Evolutionary conservation across 2,113 vertebrate genomes (phyloP), one percentile per base, ranked within the genome.

Genomic region (Calidris pygmaea): DNA sequence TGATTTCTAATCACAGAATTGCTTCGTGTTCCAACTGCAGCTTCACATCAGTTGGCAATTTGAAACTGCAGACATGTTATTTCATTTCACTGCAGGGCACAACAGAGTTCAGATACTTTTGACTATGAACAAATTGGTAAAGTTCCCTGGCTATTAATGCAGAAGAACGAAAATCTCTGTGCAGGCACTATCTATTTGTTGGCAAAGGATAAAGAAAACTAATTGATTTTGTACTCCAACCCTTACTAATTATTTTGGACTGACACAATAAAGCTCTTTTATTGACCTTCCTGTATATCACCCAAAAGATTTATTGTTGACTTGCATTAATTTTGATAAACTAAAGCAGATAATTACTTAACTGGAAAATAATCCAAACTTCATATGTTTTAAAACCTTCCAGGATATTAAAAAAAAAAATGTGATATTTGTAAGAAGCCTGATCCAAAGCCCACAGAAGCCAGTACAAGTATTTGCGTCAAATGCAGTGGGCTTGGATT

Each of bases 51-150:
- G 63, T 20, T 66, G 75, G 83, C 75, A 83, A 83, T 87, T 66
- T 93, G 71, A 87, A 90, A 91, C 67, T 43, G 71, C 37, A 83
- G 87, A 95, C 71, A 55, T 47, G 78, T 76, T 94, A 96, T 95
- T 94, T 62, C 71, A 80, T 91, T 96, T 91, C 75, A 87, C 91
- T 91, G 77, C 70, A 74, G 85, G 93, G 92, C 47, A 94, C 75
- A 90, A 58, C 9, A 72, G 14, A 35, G 37, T 91, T 93, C 39
- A 82, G 62, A 93, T 47, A 73, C 55, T 90, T 93, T 48, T 87
- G 63, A 50, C 71, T 87, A 14, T 50, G 75, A 96, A 77, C 74
- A 90, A 79, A 94, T 67, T 50, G 41, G 24, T 87, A 32, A 91
- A 83, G 32, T 83, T 90, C 41, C 80, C 52, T 34, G 23, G 45